Base-by-base conservation (phyloP, 1,140 invertebrate species). In the Rhynchophorus ferrugineus region DNA sequence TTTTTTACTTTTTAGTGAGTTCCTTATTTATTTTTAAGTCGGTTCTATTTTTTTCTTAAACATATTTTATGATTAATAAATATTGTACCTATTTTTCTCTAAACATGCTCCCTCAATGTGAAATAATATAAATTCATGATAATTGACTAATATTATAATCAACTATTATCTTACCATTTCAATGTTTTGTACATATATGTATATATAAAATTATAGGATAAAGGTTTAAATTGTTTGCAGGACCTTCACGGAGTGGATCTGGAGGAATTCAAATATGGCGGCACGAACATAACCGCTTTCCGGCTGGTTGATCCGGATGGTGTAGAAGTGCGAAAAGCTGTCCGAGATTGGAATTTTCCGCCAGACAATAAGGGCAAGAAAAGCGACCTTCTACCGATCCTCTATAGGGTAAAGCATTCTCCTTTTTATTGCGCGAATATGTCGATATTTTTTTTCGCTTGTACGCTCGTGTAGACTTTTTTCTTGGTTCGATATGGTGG, bases 221-320 rank as follows among this genome's bases (percentile, higher is more conserved):
- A 6, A 29, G 24, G 24, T 29, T n/a, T n/a, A n/a, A n/a, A 38
- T 41, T 36, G n/a, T 55, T 61, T 61, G n/a, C 64, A 90, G 87
- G 91, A 95, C 69, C 69, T 95, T 18, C 89, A 95, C 61, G 89
- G 85, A 21, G 82, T 95, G 5, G 88, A 94, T 71, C 73, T 94
- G 61, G 89, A 91, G 63, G 91, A 94, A 72, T 95, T 94, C 69
- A 90, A 90, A 71, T 91, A 94, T 69, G 88, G 87, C 7, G 91
- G 91, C 20, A 92, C 91, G 9, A 95, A 95, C 71, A 93, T 95
- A 54, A 94, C 91, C 5, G 89, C 88, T 1, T 85, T 93, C 61
- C 78, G 89, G 59, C 73, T 95, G 49, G 81, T 92, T 1, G 85
- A 91, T 70, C 85, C 85, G 0, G 81, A 84, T 46, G 79, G 80